Evolutionary conservation across 1,140 invertebrate genomes (phyloP), one percentile per base, ranked within the genome.

Genomic region (Micrasema minimum): DNA sequence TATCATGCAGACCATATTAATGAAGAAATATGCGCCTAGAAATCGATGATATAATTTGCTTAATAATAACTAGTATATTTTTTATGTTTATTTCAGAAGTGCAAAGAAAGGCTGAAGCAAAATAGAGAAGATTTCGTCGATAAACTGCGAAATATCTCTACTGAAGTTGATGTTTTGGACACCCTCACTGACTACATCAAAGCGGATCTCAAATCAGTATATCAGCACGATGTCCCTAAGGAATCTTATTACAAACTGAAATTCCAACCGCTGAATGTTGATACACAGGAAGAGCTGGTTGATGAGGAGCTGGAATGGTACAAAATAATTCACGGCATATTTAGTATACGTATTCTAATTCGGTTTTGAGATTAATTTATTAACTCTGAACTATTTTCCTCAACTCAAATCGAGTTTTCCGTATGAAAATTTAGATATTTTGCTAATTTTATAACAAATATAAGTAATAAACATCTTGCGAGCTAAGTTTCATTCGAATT

Each of bases 21-120:
- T n/a, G n/a, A n/a, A n/a, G n/a, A n/a, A n/a, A n/a, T n/a, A n/a
- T n/a, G n/a, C n/a, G n/a, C n/a, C n/a, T n/a, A n/a, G n/a, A n/a
- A n/a, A n/a, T n/a, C n/a, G n/a, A n/a, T n/a, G n/a, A n/a, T n/a
- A n/a, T n/a, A n/a, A n/a, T n/a, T n/a, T n/a, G n/a, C n/a, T n/a
- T n/a, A n/a, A n/a, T n/a, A n/a, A n/a, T n/a, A n/a, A n/a, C n/a
- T n/a, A n/a, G n/a, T n/a, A n/a, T n/a, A n/a, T n/a, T n/a, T n/a
- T n/a, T n/a, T n/a, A n/a, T n/a, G 11, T 62, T 51, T 11, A 11
- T 72, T 75, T 65, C 51, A 75, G 74, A 72, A 71, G 65, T 75
- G 71, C 55, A 72, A 75, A 38, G 64, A 73, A 50, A 53, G 74
- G 53, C 65, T 55, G 51, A 18, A 64, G 31, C 43, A 59, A 65